A percentile compares a stretch with the other conserved stretches of the same genome.
phyloP scores from a whole-genome alignment of 1,140 invertebrate genomes.

The Psilanteris sp. region DNA sequence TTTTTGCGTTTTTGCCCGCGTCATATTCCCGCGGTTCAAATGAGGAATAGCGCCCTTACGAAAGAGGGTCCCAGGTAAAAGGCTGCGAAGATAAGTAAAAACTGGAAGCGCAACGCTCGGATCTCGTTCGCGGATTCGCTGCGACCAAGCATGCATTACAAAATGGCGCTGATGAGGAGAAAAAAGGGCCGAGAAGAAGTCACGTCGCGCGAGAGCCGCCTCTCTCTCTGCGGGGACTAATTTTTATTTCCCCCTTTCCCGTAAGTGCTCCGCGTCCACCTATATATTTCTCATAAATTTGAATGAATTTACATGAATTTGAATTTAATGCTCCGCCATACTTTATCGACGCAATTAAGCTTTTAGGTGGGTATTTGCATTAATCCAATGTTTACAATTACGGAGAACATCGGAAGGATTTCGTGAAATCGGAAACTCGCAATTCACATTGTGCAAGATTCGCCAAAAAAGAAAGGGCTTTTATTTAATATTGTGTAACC shows the following conservation, averaged over 20 bases:
- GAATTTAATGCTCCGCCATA: constrained; percentile 79
- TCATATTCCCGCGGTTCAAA: constrained; percentile 30
- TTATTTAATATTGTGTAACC: too few relatives aligned
- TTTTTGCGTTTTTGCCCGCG: constrained; percentile 48
- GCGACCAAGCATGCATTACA: constrained; percentile 67
- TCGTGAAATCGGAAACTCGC: constrained; percentile 56
- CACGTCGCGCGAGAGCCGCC: constrained; percentile 72
- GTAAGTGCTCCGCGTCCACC: constrained; percentile 79
- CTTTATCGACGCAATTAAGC: constrained; percentile 81
- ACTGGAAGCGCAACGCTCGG: constrained; percentile 57
- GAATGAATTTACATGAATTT: constrained; percentile 82
- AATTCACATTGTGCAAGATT: constrained; percentile 46
- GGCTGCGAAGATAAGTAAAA: constrained; percentile 56
- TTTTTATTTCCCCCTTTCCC: constrained; percentile 79
- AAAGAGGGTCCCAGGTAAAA: constrained; percentile 46
- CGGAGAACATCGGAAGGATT: constrained; percentile 62
- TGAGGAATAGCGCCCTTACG: constrained; percentile 38
- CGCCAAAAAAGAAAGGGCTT: constrained; percentile 2
- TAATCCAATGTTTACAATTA: constrained; percentile 82
- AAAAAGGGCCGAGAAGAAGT: constrained; percentile 66
- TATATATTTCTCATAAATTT: constrained; percentile 81
- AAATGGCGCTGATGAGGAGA: constrained; percentile 76
- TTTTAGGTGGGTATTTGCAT: constrained; percentile 81
- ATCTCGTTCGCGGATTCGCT: constrained; percentile 60
- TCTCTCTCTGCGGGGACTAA: constrained; percentile 78